Evolutionary conservation across 1,140 invertebrate species (phyloP).

Genomic region (Cotesia chilonis): DNA sequence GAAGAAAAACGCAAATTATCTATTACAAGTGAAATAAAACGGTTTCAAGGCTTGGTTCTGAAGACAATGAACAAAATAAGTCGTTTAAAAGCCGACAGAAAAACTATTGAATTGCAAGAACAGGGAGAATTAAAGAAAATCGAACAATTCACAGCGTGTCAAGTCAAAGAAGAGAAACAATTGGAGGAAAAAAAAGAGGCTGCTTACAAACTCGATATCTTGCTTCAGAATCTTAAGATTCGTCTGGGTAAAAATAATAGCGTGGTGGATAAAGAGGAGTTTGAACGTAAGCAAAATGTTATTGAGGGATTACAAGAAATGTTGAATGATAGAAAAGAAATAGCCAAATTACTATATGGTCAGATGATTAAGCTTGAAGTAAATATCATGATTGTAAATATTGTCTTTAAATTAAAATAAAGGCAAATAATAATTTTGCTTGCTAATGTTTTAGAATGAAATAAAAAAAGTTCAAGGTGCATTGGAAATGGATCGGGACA

Average conservation of each 20-base stretch:
- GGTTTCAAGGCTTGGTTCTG: constrained; percentile 48
- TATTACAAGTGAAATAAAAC: constrained; percentile 47
- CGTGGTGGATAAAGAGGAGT: constrained; percentile 49
- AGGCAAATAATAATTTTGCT: constrained; percentile 21
- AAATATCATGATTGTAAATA: constrained; percentile 12
- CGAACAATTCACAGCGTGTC: constrained; percentile 43
- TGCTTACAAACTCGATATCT: constrained; percentile 56
- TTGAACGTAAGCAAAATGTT: constrained; percentile 55
- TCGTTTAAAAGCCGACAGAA: constrained; percentile 52
- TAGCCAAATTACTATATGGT: constrained; percentile 61
- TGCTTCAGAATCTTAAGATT: constrained; percentile 53
- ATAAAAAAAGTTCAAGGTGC: constrained; percentile 47
- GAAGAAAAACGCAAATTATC: constrained; percentile 53
- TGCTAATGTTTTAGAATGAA: constrained; percentile 47
- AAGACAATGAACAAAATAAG: constrained; percentile 40
- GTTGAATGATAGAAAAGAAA: constrained; percentile 56
- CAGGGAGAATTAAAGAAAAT: constrained; percentile 48
- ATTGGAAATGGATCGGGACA: constrained; percentile 52
- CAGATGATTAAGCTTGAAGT: constrained; percentile 68
- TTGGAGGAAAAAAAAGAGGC: constrained; percentile 57
- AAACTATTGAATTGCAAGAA: constrained; percentile 44
- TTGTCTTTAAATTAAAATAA: no score
- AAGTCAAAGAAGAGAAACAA: constrained; percentile 49
- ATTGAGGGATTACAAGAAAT: constrained; percentile 63
- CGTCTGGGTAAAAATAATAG: constrained; percentile 51